A percentile compares a stretch with the other conserved stretches of the same genome.
Evolutionary conservation across 2,113 vertebrate species (phyloP).

Genomic region (Raja brachyura): DNA sequence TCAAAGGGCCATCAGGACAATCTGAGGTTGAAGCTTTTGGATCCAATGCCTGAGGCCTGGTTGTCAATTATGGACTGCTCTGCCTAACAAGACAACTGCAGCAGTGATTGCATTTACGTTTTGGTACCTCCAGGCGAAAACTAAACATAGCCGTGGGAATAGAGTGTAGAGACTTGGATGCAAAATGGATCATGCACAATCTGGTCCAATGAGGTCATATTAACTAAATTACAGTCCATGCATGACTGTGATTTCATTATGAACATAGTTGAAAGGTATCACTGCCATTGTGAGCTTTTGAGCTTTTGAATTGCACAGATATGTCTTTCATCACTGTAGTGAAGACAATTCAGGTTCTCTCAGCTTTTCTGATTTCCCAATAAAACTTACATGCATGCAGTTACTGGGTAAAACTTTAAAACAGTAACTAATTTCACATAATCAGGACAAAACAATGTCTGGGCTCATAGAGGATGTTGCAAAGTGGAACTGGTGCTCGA

Average conservation of each 20-base stretch:
- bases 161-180: no score
- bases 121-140: no score
- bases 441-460: not conserved
- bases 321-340: not conserved
- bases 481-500: not conserved
- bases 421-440: slow-evolving; percentile 15
- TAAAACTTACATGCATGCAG: no score
- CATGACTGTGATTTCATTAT: not conserved
- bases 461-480: not conserved
- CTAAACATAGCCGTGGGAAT: no score
- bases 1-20: no score
- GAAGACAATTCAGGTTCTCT: not conserved
- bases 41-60: no score
- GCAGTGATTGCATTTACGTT: no score
- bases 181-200: no score
- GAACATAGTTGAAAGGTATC: not conserved
- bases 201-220: not conserved
- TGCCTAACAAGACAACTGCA: no score
- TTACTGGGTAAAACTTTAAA: not conserved
- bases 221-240: not conserved
- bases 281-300: not conserved
- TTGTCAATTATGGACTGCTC: no score
- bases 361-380: not conserved
- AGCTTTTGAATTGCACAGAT: not conserved
- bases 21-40: no score